Base-by-base conservation (phyloP, 2,888 invertebrate species). In the Netelia virgata region DNA sequence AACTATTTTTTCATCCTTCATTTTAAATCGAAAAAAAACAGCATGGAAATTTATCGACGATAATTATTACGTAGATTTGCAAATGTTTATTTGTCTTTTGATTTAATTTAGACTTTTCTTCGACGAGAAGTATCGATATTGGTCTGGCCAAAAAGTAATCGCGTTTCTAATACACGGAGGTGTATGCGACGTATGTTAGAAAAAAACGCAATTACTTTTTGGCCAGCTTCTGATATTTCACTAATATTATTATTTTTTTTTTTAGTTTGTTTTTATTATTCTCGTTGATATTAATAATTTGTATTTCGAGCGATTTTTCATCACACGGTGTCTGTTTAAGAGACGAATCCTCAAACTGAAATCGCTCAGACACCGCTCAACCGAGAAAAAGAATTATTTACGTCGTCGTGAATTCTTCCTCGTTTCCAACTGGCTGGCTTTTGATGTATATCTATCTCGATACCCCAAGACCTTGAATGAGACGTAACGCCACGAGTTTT, bases 391-490 rank as follows among this genome's bases (percentile, higher is more conserved):
- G 69, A 77, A 70, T 53, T 69, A 53, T 53, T 61, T 36, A 50
- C 61, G 61, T 57, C 57, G 57, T 11, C 20, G 11, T 5, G 66
- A 28, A 50, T 63, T 47, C 69, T 73, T 79, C 41, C 75, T 82
- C 70, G 59, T 82, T 81, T 80, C 82, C 72, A 55, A 76, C 53
- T 75, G 47, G 63, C 66, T 72, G 20, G 64, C 57, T 79, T 41
- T 43, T 73, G 11, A 18, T 18, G 18, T 61, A 23, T 20, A 23
- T 20, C n/a, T 63, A 11, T 43, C 47, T 75, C 53, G 18, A 63
- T 53, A 41, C 23, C 69, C 23, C 69, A 43, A 63, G 61, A 76
- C 78, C 70, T 79, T 79, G 70, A 64, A 59, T 20, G 6, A 53
- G 55, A 57, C 43, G 28, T 72, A 63, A 68, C 43, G 14, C 53